Conservation (phyloP, 2,797 vertebrate species). For the Ceryle rudis region DNA sequence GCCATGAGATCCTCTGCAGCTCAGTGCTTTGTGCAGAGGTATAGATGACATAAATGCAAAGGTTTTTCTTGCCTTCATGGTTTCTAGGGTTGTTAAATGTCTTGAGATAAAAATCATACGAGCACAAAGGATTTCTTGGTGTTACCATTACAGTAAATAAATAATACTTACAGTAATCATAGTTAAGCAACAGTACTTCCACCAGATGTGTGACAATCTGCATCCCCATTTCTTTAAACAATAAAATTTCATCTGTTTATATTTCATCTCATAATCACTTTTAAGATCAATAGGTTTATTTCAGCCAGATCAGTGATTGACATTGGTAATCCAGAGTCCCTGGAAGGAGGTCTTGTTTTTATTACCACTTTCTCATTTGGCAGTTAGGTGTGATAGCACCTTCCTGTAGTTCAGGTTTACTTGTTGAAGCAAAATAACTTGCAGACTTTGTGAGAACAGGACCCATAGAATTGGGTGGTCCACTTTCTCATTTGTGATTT, state of each 20-base stretch:
- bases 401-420: background rate
- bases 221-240: background rate
- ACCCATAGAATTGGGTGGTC: slow-evolving; percentile 55
- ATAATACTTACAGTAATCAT: background rate
- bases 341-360: slow-evolving; percentile 23
- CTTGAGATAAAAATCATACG: background rate
- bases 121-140: background rate
- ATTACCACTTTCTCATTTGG: slow-evolving; percentile 17
- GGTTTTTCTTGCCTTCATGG: background rate
- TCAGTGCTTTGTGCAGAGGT: background rate
- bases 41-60: fast-evolving
- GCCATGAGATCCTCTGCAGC: background rate
- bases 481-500: slow-evolving; percentile 70
- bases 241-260: background rate
- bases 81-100: background rate
- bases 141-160: background rate
- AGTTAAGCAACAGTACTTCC: background rate
- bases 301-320: background rate
- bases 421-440: slow-evolving; percentile 58
- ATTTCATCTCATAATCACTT: slow-evolving; percentile 5
- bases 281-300: background rate
- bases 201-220: background rate
- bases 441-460: slow-evolving; percentile 31
- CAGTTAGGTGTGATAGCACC: background rate
- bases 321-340: background rate